Base-by-base conservation (phyloP, 2,888 invertebrate genomes). In the Psococerastis gibbosa region DNA sequence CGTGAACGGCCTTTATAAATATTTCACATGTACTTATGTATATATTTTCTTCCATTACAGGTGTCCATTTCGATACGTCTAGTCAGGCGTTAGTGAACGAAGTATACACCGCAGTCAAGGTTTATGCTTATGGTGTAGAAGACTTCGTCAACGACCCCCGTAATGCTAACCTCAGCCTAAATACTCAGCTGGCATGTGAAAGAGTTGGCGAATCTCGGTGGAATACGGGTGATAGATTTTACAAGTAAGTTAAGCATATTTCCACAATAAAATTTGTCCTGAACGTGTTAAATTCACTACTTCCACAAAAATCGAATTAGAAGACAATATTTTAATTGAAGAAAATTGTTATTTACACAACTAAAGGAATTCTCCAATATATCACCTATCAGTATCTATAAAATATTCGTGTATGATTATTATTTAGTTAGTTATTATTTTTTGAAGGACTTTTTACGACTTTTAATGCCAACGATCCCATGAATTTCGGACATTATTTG, bases 61-160 rank as follows among this genome's bases (percentile, higher is more conserved):
- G 89, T 46, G 88, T 91, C 2, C 88, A 91, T 60, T 91, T 89
- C 57, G 87, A 89, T 58, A 91, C 89, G 41, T 82, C 81, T 46
- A 80, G 80, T 53, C 68, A 74, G 13, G 80, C 82, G 42, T 63
- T 91, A 43, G 79, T 84, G 54, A 78, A 77, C 53, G 87, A 89
- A 63, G 88, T 91, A 49, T 79, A 82, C 13, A 85, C 84, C 33
- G 88, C 87, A 11, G 81, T 91, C 44, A 83, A 84, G 59, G 88
- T 91, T 49, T 89, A 85, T 59, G 87, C 85, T 11, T 81, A 87
- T 55, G 91, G 88, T 1, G 84, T 89, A 5, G 88, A 89, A 59
- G 78, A 80, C 48, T 88, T 84, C 59, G 69, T 83, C 11, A 78
- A 73, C 47, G 85, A 87, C 56, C 71, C 76, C 1, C 68, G 67